phyloP scores from a whole-genome alignment of 2,888 invertebrate genomes.

The Heteropelma amictum region DNA sequence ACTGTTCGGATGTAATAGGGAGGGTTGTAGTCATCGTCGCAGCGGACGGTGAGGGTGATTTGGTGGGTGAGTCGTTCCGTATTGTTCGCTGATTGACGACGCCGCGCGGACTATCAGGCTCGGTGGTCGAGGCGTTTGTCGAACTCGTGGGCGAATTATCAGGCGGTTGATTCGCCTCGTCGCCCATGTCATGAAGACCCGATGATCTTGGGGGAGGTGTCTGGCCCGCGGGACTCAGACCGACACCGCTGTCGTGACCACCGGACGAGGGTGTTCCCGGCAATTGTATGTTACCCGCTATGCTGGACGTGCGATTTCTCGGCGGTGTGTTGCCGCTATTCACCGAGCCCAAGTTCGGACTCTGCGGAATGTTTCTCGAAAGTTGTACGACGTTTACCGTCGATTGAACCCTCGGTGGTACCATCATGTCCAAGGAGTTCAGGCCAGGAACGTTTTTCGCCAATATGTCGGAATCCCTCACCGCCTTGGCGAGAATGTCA shows the following conservation, averaged over 20 bases:
- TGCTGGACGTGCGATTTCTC: constrained; percentile 70
- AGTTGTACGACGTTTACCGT: constrained; percentile 83
- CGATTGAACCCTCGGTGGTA: constrained; percentile 78
- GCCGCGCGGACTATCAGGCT: constrained; percentile 65
- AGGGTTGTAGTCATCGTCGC: no score
- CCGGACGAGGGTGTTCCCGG: constrained; percentile 75
- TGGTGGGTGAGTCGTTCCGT: constrained; percentile 71
- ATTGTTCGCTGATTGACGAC: constrained; percentile 59
- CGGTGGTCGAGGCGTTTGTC: constrained; percentile 67
- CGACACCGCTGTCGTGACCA: constrained; percentile 76
- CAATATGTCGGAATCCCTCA: constrained; percentile 74
- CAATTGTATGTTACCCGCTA: constrained; percentile 70
- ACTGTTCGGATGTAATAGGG: constrained; percentile 68
- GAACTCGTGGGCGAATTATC: constrained; percentile 70
- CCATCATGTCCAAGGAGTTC: constrained; percentile 81
- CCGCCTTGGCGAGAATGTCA: constrained; percentile 71
- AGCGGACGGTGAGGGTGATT: constrained; percentile 69
- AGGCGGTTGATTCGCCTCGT: constrained; percentile 73
- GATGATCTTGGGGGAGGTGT: constrained; percentile 73
- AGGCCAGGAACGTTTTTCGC: constrained; percentile 81
- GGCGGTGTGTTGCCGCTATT: constrained; percentile 74
- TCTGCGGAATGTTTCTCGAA: constrained; percentile 74
- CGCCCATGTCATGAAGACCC: constrained; percentile 72
- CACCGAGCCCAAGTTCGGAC: constrained; percentile 71
- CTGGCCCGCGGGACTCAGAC: constrained; percentile 76